Conservation (phyloP, 1,140 invertebrate genomes). For the Metopolophium dirhodum region DNA sequence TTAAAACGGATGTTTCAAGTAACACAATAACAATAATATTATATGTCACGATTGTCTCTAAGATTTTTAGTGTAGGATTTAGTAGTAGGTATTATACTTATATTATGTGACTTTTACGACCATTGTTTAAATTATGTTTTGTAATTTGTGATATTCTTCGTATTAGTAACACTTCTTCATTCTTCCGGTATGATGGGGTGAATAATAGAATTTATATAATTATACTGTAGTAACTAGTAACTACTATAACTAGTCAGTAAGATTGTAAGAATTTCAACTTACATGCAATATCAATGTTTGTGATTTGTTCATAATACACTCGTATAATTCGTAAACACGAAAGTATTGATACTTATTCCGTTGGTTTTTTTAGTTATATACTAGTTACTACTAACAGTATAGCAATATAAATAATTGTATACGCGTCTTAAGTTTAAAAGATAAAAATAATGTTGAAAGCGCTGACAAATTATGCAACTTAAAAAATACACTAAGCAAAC, state of each 20-base stretch:
- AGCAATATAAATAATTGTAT: not conserved
- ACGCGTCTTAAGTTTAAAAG: not conserved
- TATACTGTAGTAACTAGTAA: not conserved
- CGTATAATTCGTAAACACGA: not conserved
- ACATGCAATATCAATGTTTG: not conserved
- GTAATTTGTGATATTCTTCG: slow-evolving; percentile 3
- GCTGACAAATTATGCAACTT: not conserved
- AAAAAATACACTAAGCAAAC: not conserved
- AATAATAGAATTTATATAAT: not conserved
- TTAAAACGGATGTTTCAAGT: slow-evolving; percentile 26
- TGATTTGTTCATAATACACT: not conserved
- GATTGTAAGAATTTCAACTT: not conserved
- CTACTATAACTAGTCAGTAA: too few relatives aligned
- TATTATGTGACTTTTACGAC: not conserved
- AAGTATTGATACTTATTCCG: not conserved
- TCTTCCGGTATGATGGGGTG: not conserved
- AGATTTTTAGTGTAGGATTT: not conserved
- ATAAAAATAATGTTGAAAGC: not conserved
- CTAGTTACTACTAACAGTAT: too few relatives aligned
- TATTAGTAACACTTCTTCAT: not conserved
- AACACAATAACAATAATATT: not conserved
- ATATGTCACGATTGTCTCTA: slow-evolving; percentile 28
- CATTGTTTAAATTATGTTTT: not conserved
- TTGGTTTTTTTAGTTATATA: too few relatives aligned
- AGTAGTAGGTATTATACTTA: not conserved